These are phyloP conservation scores for Chymomyza caudatula DNA, from an alignment of 2,888 invertebrate genomes.

Conservation along the genomic window DNA sequence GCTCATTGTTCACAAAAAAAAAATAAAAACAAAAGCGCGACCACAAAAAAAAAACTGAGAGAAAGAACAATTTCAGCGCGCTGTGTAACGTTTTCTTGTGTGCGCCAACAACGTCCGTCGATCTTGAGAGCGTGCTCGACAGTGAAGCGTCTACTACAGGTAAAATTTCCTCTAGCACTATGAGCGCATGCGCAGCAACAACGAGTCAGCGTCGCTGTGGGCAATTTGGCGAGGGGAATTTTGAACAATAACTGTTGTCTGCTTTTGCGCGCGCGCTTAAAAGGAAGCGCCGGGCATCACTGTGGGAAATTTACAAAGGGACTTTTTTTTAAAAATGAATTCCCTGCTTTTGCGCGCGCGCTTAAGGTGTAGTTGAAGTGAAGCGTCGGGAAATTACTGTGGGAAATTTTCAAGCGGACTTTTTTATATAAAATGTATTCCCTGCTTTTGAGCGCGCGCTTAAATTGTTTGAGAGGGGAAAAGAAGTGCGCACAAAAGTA, in stretches of 20 bases:
- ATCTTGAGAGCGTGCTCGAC: constrained; percentile 63
- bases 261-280: constrained; percentile 18
- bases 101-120: constrained; percentile 65
- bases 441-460: background rate
- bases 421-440: background rate
- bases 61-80: background rate
- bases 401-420: no score
- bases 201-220: background rate
- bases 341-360: background rate
- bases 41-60: background rate
- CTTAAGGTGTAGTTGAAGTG: no score
- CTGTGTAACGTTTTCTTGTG: constrained; percentile 7
- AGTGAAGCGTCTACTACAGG: constrained; percentile 46
- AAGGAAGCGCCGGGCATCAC: no score
- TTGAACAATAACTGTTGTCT: constrained; percentile 16
- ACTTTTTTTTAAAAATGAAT: no score
- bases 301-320: no score
- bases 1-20: constrained; percentile 3
- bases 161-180: constrained; percentile 55
- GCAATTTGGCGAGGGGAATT: background rate
- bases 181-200: constrained; percentile 1
- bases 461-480: background rate
- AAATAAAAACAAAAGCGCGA: constrained; percentile 17
- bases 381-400: no score
- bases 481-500: background rate